Evolutionary conservation across 2,888 invertebrate species (phyloP).

Genomic region (Drosophila mettleri): DNA sequence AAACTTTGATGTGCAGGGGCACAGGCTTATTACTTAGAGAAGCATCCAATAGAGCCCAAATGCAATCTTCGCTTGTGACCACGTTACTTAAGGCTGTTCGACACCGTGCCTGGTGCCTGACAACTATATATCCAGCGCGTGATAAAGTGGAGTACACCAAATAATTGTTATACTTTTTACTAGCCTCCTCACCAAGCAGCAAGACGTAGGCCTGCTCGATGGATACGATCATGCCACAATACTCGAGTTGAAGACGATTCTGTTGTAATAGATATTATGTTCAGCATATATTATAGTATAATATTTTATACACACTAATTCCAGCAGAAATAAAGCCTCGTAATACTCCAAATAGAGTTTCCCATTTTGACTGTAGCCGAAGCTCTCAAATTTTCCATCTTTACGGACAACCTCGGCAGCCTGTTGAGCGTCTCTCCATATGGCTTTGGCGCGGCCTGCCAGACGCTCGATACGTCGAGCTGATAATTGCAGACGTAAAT

Average conservation of each 20-base stretch:
- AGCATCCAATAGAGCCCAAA: conserved; percentile 78
- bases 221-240: conserved; percentile 71
- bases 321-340: conserved; percentile 82
- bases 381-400: conserved; percentile 83
- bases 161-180: conserved; percentile 76
- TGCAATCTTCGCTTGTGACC: conserved; percentile 70
- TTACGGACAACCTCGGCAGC: conserved; percentile 79
- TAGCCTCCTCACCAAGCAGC: conserved; percentile 75
- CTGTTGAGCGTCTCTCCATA: conserved; percentile 72
- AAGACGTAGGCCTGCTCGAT: conserved; percentile 83
- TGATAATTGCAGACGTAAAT: conserved; percentile 72
- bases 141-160: conserved; percentile 82
- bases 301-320: conserved; percentile 69
- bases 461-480: conserved; percentile 79
- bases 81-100: not conserved
- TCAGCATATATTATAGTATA: not conserved
- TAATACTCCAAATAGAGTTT: conserved; percentile 79
- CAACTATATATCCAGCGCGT: conserved; percentile 82
- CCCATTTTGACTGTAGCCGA: conserved; percentile 77
- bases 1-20: conserved; percentile 63
- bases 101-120: conserved; percentile 55
- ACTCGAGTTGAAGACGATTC: conserved; percentile 83
- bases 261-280: conserved; percentile 33
- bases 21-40: conserved; percentile 63
- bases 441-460: conserved; percentile 74